Base-by-base conservation (phyloP, 1,140 invertebrate species). In the Conopomorpha cramerella region DNA sequence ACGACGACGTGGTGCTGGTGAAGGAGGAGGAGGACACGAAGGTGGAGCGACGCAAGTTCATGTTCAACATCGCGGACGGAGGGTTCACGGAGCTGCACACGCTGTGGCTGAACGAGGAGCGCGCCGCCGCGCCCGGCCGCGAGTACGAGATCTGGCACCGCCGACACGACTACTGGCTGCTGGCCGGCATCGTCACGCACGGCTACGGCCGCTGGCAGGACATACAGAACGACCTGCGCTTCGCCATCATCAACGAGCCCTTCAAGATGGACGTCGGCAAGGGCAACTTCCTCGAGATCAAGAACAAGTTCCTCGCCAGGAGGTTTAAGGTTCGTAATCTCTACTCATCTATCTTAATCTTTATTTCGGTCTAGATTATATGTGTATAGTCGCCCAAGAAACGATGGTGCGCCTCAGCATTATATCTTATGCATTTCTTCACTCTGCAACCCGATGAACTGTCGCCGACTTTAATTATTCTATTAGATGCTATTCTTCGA, bases 41-140 rank as follows among this genome's bases (percentile, higher is more conserved):
- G 39, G 65, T 82, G 28, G 84, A 85, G 46, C 92, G 94, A 45
- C 86, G 92, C 46, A 93, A 95, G 66, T 99, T 99, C 62, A 99
- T 99, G 95, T 99, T 99, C 66, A 99, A 99, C 56, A 99, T 99
- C 61, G 96, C 96, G 25, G 98, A 99, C 64, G 97, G 98, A 13
- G 98, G 98, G 2, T 99, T 99, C 63, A 99, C 98, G 0, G 98
- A 99, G 64, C 78, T 99, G 0, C 98, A 99, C 71, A 98, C 97
- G 0, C 72, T 99, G 12, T 99, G 98, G 98, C 78, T 96, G 37
- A 99, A 99, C 73, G 98, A 99, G 70, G 96, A 99, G 60, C 90
- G 96, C 51, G 96, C 94, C 8, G 90, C 93, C 0, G 91, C 93
- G 19, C 92, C 93, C 1, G 93, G 93, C 10, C 81, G 95, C 2